Evolutionary conservation across 2,113 vertebrate genomes (phyloP).

Genomic region (Stegastes partitus): DNA sequence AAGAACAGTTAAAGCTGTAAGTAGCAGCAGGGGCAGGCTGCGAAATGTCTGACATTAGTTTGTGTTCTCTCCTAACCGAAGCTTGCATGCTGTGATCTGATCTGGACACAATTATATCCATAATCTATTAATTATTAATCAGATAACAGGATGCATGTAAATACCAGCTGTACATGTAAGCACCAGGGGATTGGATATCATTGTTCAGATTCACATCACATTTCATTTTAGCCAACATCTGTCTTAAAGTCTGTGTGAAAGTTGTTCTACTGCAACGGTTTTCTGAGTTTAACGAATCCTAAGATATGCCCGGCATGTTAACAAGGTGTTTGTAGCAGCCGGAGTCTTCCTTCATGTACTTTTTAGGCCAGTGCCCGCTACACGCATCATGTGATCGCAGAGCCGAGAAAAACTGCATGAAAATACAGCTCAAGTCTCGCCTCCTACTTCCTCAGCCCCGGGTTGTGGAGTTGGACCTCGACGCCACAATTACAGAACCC

Average conservation of each 20-base stretch:
- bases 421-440: not conserved
- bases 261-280: constrained; percentile 16
- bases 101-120: not conserved
- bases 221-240: constrained; percentile 1
- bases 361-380: not conserved
- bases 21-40: no score
- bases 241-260: constrained; percentile 18
- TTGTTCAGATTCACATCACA: not conserved
- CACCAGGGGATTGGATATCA: no score
- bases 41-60: no score
- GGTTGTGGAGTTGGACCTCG: not conserved
- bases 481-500: not conserved
- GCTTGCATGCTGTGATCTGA: not conserved
- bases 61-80: no score
- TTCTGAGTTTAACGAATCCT: constrained; percentile 28
- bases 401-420: constrained; percentile 5
- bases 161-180: no score
- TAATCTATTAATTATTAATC: no score
- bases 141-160: not conserved
- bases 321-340: constrained; percentile 10
- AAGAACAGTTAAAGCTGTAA: no score
- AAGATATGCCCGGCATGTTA: constrained; percentile 12
- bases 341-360: constrained; percentile 3
- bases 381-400: not conserved
- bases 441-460: constrained; percentile 12